phyloP scores from a whole-genome alignment of 2,113 vertebrate species.

The Alces alces region DNA sequence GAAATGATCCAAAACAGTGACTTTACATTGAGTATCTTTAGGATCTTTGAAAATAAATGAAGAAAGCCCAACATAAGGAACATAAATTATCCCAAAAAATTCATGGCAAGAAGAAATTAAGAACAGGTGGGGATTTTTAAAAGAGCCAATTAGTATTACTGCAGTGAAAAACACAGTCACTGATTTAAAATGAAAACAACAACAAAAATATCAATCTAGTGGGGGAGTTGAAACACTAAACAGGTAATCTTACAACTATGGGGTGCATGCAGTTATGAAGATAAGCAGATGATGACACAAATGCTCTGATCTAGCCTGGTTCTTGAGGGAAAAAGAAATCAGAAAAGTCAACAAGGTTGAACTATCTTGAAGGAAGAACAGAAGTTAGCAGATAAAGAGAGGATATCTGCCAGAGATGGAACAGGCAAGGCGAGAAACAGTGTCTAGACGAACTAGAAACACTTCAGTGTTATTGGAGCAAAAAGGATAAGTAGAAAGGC shows the following conservation, averaged over 20 bases:
- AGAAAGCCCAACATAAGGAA: background rate
- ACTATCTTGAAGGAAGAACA: background rate
- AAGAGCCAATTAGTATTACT: background rate
- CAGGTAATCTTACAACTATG: background rate
- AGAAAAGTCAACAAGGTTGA: background rate
- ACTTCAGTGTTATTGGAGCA: background rate
- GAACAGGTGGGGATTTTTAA: background rate
- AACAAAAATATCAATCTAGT: background rate
- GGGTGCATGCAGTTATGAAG: background rate
- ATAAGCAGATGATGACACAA: background rate
- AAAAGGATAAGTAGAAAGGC: background rate
- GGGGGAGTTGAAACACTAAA: background rate
- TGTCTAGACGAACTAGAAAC: background rate
- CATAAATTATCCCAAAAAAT: background rate
- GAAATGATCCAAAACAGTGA: background rate
- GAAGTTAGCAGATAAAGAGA: background rate
- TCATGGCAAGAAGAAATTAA: background rate
- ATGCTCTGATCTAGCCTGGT: background rate
- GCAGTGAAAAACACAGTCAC: conserved; percentile 11
- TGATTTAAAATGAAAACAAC: conserved; percentile 8
- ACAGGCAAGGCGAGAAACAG: background rate
- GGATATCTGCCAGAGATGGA: background rate
- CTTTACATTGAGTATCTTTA: background rate
- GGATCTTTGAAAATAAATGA: background rate
- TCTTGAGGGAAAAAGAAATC: background rate